phyloP scores from a whole-genome alignment of 2,888 invertebrate species.

The Callinectes sapidus region DNA sequence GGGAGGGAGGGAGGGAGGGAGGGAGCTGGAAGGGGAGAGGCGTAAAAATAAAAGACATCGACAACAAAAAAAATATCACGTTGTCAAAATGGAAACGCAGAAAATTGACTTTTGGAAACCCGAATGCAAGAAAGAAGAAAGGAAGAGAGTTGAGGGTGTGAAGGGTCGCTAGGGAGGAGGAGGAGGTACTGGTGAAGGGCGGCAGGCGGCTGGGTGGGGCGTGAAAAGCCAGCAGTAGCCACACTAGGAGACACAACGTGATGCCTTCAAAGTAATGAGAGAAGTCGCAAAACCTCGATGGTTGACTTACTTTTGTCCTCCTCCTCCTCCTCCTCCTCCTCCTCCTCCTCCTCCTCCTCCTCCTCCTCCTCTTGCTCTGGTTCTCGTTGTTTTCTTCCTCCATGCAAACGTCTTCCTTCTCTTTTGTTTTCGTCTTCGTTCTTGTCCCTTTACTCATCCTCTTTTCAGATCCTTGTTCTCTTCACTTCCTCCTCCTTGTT shows the following conservation, averaged over 20 bases:
- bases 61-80: neutral
- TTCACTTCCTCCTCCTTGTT: too few relatives aligned
- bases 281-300: neutral
- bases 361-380: neutral
- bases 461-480: too few relatives aligned
- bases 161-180: neutral
- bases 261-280: neutral
- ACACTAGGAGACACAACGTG: neutral
- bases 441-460: too few relatives aligned
- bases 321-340: neutral
- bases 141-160: neutral
- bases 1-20: neutral
- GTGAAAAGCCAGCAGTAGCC: neutral
- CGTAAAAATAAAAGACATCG: neutral
- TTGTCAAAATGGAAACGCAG: slow-evolving; percentile 25
- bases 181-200: neutral
- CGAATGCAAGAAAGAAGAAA: neutral
- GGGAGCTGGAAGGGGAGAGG: neutral
- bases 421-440: too few relatives aligned
- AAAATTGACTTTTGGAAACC: neutral
- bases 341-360: neutral
- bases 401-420: too few relatives aligned
- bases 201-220: neutral
- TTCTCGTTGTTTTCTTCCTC: neutral
- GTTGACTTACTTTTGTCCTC: neutral